Evolutionary conservation across 2,113 vertebrate species (phyloP), one percentile per base, ranked within the genome.

Genomic region (Myxocyprinus asiaticus): DNA sequence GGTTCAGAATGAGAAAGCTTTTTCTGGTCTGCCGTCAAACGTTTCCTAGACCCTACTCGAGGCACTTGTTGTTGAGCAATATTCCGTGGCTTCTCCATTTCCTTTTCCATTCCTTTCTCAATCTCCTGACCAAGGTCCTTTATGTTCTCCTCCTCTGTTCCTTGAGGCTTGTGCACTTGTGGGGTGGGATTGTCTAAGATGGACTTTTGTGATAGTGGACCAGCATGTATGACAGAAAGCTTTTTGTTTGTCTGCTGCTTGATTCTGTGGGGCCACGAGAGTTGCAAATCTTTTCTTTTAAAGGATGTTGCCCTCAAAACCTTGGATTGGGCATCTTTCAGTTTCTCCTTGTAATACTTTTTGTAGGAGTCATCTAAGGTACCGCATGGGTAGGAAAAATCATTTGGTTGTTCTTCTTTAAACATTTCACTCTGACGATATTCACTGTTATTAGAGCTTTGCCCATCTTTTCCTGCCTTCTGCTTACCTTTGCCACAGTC

Each of bases 251-350:
- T 82, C 12, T 89, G 93, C n/a, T 90, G 92, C 12, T 93, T 92
- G 56, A 95, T 68, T 8, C 94, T 90, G 65, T 93, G 62, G 0
- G 94, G 95, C 90, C 93, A 93, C 56, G 95, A 96, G 88, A 97
- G 94, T 87, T 96, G 95, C 10, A 99, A 89, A 86, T 99, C 96
- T 88, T 89, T 96, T 85, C 96, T 94, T 91, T 98, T 97, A 80
- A 97, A 98, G 7, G 96, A 99, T 0, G 96, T 98, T 91, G 96
- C 96, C 83, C 93, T 94, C 6, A 99, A 91, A 74, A 96, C 95
- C 80, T 93, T 97, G 8, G 88, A 93, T 78, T 97, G 96, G 70
- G 94, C 95, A 66, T 95, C 89, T 86, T 97, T 96, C 4, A 97
- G 91, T 83, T 93, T 94, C 80, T 96, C 94, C 80, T 92, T 95